phyloP scores from a whole-genome alignment of 64 coral and sea anemone genomes.

The Montipora capricornis region DNA sequence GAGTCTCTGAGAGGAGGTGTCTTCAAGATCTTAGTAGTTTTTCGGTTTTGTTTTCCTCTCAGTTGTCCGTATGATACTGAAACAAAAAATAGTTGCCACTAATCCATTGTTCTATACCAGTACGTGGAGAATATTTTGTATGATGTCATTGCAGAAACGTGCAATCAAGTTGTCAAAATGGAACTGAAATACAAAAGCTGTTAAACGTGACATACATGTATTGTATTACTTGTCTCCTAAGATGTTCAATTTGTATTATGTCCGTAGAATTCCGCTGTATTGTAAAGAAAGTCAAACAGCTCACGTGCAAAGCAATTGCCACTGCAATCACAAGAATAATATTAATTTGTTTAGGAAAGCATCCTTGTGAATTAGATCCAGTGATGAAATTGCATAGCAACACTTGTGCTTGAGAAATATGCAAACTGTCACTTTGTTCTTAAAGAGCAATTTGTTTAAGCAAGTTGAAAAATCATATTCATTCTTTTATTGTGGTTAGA shows the following conservation, averaged over 20 bases:
- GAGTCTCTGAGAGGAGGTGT: background rate
- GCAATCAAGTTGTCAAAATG: background rate
- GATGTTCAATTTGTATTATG: background rate
- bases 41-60: background rate
- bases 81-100: background rate
- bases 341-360: background rate
- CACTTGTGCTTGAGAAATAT: background rate
- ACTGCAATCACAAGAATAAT: background rate
- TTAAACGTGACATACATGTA: background rate
- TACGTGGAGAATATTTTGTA: background rate
- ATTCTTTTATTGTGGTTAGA: background rate
- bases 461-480: background rate
- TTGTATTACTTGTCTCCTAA: background rate
- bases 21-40: background rate
- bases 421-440: background rate
- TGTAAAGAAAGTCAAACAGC: background rate
- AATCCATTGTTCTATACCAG: background rate
- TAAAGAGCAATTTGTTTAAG: background rate
- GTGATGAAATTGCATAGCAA: slow-evolving; percentile 13
- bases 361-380: background rate
- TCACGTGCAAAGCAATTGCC: background rate
- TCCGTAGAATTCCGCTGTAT: background rate
- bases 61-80: background rate
- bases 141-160: slow-evolving; percentile 25
- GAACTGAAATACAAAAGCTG: background rate